Percentiles rank a stretch among this genome's conserved stretches.
Evolutionary conservation across 2,797 vertebrate species (phyloP).

Genomic region (Cynopterus sphinx): DNA sequence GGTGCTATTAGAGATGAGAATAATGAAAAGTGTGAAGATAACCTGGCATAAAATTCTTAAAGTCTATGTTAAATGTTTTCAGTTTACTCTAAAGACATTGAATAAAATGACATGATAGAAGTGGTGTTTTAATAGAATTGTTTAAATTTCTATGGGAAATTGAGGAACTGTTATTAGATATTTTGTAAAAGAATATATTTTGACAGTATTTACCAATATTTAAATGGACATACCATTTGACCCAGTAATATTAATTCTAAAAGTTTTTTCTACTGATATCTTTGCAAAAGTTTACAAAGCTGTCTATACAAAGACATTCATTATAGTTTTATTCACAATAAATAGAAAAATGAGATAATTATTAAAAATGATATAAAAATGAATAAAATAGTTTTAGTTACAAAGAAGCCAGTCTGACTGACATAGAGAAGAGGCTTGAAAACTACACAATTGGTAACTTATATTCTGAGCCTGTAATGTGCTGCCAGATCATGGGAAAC

Average conservation of each 20-base stretch:
- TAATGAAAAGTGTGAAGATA: neutral
- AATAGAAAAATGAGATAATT: neutral
- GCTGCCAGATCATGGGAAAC: no score
- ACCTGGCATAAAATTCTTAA: neutral
- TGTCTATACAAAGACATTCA: conserved; percentile 12
- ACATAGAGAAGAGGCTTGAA: no score
- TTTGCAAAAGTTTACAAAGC: neutral
- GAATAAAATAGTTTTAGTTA: neutral
- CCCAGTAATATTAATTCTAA: neutral
- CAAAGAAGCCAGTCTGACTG: neutral
- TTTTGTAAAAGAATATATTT: neutral
- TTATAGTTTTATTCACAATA: conserved; percentile 57
- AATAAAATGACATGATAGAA: neutral
- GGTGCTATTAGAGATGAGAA: neutral
- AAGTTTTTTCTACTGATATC: neutral
- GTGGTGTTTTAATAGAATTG: neutral
- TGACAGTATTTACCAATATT: neutral
- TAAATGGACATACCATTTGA: neutral
- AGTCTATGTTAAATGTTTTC: neutral
- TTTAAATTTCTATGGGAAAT: neutral
- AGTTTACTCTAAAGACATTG: neutral
- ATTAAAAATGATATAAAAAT: neutral
- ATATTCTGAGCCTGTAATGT: no score
- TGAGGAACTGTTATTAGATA: neutral
- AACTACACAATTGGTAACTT: no score